phyloP scores from a whole-genome alignment of 2,113 vertebrate species.

The zebrafish (Danio rerio) region DNA sequence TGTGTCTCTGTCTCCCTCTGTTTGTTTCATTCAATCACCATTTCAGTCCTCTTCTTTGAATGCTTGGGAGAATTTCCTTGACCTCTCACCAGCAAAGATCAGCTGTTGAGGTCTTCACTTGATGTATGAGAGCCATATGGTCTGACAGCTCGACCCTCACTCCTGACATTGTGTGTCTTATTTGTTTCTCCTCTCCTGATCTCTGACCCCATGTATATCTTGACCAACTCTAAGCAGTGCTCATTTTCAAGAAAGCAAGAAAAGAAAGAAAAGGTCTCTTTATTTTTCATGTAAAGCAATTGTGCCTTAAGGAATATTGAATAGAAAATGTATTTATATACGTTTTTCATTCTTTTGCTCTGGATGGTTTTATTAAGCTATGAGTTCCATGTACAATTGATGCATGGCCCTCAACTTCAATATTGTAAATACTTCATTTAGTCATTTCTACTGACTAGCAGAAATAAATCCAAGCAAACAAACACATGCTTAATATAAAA shows the following conservation, averaged over 20 bases:
- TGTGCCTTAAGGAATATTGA: conserved; percentile 24
- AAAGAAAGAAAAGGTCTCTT: neutral
- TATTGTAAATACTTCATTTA: conserved; percentile 38
- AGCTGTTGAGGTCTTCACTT: conserved; percentile 47
- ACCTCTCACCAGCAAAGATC: conserved; percentile 44
- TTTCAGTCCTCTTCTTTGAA: conserved; percentile 54
- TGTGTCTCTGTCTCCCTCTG: conserved; percentile 37
- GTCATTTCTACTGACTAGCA: too few species aligned
- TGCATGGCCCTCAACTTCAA: conserved; percentile 17
- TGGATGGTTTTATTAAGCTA: conserved; percentile 61
- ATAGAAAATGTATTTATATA: conserved; percentile 48
- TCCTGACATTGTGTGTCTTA: conserved; percentile 19
- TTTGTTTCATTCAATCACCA: conserved; percentile 38
- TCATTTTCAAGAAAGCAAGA: neutral
- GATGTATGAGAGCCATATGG: conserved; percentile 33
- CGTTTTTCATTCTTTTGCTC: conserved; percentile 35
- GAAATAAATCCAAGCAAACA: too few species aligned
- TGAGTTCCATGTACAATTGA: conserved; percentile 25
- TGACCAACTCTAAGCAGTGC: conserved; percentile 10
- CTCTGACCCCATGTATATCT: conserved; percentile 24
- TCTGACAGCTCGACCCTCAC: conserved; percentile 14
- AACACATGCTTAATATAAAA: too few species aligned
- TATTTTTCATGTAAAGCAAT: conserved; percentile 16
- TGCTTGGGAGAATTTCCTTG: conserved; percentile 47
- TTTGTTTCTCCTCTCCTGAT: conserved; percentile 39